Conservation (phyloP, 2,888 invertebrate species). For the Polylopha cassiicola region DNA sequence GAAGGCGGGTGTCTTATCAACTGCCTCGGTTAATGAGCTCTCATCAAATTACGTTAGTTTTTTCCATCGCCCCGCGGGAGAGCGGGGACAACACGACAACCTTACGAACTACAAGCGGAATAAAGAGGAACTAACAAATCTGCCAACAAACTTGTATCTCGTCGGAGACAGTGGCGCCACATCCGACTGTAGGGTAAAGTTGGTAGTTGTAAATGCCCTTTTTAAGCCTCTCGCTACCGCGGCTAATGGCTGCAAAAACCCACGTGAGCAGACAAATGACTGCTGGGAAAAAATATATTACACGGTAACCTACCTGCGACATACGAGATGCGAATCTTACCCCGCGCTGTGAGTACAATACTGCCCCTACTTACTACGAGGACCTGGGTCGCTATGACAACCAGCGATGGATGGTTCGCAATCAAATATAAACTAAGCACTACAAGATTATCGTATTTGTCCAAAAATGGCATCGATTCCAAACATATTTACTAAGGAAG, state of each 20-base stretch:
- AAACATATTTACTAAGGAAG: conserved; percentile 49
- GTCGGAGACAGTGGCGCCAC: conserved; percentile 12
- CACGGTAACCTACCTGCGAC: conserved; percentile 38
- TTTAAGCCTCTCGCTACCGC: no score
- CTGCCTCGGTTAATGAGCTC: no score
- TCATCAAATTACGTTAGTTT: no score
- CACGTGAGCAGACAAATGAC: conserved; percentile 60
- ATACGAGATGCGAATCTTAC: background rate
- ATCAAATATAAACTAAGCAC: background rate
- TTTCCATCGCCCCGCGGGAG: no score
- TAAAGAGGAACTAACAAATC: background rate
- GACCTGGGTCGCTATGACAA: no score
- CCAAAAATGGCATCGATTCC: conserved; percentile 45
- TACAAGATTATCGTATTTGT: conserved; percentile 11
- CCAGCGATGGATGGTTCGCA: background rate
- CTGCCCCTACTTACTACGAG: no score
- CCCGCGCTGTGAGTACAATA: background rate
- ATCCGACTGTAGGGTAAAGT: background rate
- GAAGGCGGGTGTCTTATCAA: no score
- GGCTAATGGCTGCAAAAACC: conserved; percentile 59
- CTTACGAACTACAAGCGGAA: conserved; percentile 1
- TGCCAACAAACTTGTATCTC: background rate
- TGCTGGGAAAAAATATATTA: conserved; percentile 55
- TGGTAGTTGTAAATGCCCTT: conserved; percentile 42
- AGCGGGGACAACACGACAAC: conserved; percentile 9